Conservation (phyloP, 2,113 vertebrate species). For the Phoxinus phoxinus region DNA sequence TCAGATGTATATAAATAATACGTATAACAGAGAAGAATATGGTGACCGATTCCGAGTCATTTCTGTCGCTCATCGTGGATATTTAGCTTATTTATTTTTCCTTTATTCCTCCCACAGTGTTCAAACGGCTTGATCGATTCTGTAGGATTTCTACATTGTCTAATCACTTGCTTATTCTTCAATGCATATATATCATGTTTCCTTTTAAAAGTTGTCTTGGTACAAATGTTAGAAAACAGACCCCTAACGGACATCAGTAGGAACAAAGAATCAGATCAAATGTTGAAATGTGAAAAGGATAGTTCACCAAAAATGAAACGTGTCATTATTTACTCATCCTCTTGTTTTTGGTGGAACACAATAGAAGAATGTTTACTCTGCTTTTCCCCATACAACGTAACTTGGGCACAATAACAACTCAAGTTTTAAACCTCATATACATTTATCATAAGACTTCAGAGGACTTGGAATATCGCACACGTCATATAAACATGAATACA, state of each 20-base stretch:
- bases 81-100: constrained; percentile 18
- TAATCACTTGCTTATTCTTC: background rate
- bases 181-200: background rate
- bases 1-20: constrained; percentile 55
- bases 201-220: background rate
- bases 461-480: background rate
- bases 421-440: too few relatives aligned
- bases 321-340: background rate
- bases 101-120: background rate
- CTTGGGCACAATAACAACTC: too few relatives aligned
- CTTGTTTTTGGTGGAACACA: background rate
- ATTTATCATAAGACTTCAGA: background rate
- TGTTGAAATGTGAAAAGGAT: background rate
- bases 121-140: background rate
- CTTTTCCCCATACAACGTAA: background rate
- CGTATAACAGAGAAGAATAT: constrained; percentile 47
- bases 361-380: background rate
- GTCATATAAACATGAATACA: background rate
- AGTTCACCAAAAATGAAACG: constrained; percentile 2
- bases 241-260: background rate
- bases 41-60: constrained; percentile 33
- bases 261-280: background rate
- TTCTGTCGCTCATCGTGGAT: constrained; percentile 4
- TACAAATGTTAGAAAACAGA: background rate
- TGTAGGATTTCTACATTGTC: background rate